Conservation (phyloP, 2,888 invertebrate genomes). For the Xestia rhomboidea region DNA sequence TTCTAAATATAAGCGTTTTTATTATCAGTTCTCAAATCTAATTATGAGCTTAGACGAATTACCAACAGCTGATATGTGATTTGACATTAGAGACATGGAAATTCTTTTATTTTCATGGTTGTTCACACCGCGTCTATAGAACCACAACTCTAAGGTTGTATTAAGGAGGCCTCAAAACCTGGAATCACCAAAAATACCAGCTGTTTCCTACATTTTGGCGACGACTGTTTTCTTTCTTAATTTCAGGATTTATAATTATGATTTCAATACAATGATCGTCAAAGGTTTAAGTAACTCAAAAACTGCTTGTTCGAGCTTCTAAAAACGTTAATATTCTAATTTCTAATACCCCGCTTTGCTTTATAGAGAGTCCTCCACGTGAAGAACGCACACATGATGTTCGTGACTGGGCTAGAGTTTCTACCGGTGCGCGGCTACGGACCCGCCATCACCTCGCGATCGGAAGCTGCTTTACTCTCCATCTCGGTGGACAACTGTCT, state of each 20-base stretch:
- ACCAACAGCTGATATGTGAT: not conserved
- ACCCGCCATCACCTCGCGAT: slow-evolving; percentile 93
- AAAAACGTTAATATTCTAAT: slow-evolving; percentile 38
- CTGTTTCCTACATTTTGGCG: not conserved
- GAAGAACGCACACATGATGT: slow-evolving; percentile 97
- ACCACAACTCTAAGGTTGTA: not conserved
- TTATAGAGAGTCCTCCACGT: slow-evolving; percentile 95
- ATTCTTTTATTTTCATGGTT: not conserved
- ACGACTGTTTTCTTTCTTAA: not conserved
- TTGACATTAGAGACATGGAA: not conserved
- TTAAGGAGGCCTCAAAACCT: not conserved
- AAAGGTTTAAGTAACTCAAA: not conserved
- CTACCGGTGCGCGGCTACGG: slow-evolving; percentile 94
- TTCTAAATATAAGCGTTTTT: not conserved
- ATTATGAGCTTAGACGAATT: not conserved
- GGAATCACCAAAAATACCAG: not conserved
- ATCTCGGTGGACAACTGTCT: slow-evolving; percentile 99
- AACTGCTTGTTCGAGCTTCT: slow-evolving; percentile 2
- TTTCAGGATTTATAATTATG: not conserved
- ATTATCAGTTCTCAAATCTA: not conserved
- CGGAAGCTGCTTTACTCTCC: slow-evolving; percentile 97
- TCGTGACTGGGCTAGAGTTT: slow-evolving; percentile 99
- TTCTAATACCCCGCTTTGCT: slow-evolving; percentile 40
- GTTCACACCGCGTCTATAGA: not conserved
- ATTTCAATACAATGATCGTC: not conserved